Evolutionary conservation across 2,113 vertebrate genomes (phyloP).

Genomic region (Gorsachius goisagi): DNA sequence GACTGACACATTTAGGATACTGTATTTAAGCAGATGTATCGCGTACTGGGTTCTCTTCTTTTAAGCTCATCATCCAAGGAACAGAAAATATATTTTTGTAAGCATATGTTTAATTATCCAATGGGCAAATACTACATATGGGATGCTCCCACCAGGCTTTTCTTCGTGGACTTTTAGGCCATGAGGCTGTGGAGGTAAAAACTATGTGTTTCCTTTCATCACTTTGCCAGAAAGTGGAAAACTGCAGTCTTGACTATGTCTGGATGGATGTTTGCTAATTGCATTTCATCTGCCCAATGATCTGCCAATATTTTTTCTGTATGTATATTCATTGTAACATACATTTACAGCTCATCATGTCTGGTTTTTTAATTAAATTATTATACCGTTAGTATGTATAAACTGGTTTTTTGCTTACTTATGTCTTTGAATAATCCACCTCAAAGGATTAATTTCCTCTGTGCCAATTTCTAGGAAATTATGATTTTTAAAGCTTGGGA

Average conservation of each 20-base stretch:
- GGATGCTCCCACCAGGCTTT: not conserved
- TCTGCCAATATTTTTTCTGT: not conserved
- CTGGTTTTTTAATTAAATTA: not conserved
- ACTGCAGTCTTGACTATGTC: not conserved
- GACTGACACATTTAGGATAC: not conserved
- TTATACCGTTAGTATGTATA: not conserved
- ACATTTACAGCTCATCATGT: not conserved
- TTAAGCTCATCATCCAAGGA: not conserved
- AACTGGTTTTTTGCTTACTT: not conserved
- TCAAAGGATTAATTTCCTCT: not conserved
- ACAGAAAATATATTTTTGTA: not conserved
- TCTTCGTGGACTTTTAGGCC: not conserved
- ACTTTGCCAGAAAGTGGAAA: not conserved
- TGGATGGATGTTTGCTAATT: not conserved
- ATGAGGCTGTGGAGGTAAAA: not conserved
- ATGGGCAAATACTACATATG: not conserved
- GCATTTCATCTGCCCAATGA: not conserved
- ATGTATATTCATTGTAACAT: not conserved
- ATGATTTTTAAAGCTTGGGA: not conserved
- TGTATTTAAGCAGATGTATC: not conserved
- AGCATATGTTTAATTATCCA: not conserved
- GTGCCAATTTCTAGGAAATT: not conserved
- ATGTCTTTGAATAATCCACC: not conserved
- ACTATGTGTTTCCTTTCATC: not conserved
- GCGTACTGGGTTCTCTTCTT: not conserved